These are phyloP conservation scores for Ploceus nigricollis DNA, from an alignment of 2,113 vertebrate genomes.

Conservation along the genomic window DNA sequence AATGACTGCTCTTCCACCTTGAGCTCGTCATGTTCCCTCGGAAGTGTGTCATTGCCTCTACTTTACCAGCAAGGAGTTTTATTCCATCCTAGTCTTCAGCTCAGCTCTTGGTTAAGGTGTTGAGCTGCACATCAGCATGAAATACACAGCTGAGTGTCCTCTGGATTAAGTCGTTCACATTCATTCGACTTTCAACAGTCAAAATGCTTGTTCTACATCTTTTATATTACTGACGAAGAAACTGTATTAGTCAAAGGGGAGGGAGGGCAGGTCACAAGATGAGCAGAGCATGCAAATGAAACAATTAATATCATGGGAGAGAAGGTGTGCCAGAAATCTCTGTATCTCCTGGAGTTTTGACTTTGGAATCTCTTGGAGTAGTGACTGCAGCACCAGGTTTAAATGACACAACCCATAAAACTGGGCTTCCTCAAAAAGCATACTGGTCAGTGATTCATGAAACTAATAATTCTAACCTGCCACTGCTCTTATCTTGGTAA, in stretches of 20 bases:
- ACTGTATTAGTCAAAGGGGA: slow-evolving; percentile 38
- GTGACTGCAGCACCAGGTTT: background rate
- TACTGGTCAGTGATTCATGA: slow-evolving; percentile 23
- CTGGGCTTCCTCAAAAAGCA: background rate
- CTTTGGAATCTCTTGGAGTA: background rate
- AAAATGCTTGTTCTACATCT: slow-evolving; percentile 60
- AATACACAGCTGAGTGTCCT: background rate
- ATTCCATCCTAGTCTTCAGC: background rate
- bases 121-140: background rate
- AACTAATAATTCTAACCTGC: slow-evolving; percentile 17
- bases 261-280: slow-evolving; percentile 31
- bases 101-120: background rate
- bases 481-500: background rate
- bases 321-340: background rate
- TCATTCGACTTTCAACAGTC: slow-evolving; percentile 54
- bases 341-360: background rate
- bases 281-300: slow-evolving; percentile 43
- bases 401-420: background rate
- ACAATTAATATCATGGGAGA: slow-evolving; percentile 1
- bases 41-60: background rate
- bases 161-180: slow-evolving; percentile 31
- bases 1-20: background rate
- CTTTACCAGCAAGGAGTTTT: background rate
- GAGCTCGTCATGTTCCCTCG: background rate
- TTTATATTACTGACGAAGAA: slow-evolving; percentile 5